phyloP scores from a whole-genome alignment of 2,888 invertebrate genomes.

The Diadromus collaris region DNA sequence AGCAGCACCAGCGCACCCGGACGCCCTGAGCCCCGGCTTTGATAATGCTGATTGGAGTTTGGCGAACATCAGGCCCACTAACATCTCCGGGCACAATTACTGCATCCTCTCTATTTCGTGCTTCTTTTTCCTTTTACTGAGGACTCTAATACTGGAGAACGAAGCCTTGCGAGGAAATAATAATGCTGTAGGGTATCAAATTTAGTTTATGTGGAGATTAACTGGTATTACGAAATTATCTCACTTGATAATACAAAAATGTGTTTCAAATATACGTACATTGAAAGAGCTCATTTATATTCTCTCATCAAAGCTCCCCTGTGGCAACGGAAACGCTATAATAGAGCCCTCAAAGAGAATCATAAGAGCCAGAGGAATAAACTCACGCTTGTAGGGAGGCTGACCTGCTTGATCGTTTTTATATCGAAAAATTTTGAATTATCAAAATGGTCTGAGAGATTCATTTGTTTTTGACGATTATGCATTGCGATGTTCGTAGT shows the following conservation, averaged over 20 bases:
- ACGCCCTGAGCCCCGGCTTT: constrained; percentile 65
- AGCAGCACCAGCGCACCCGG: constrained; percentile 41
- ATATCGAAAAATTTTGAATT: neutral
- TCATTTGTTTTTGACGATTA: neutral
- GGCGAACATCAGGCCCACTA: constrained; percentile 64
- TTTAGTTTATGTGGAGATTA: constrained; percentile 3
- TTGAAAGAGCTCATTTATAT: neutral
- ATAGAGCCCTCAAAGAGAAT: neutral
- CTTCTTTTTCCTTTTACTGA: constrained; percentile 17
- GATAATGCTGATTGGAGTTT: constrained; percentile 76
- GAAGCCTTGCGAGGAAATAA: constrained; percentile 30
- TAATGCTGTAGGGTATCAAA: constrained; percentile 2
- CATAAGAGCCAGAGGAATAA: neutral
- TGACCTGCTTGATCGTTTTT: neutral
- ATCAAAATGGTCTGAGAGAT: neutral
- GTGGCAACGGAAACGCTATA: neutral
- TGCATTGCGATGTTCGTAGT: neutral
- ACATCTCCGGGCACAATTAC: constrained; percentile 65
- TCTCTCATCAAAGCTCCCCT: neutral
- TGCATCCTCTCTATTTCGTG: constrained; percentile 67
- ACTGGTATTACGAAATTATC: constrained; percentile 4
- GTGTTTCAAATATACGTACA: neutral
- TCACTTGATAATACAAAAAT: neutral
- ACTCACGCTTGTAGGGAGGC: neutral
- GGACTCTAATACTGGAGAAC: constrained; percentile 1